phyloP scores from a whole-genome alignment of 2,888 invertebrate species.

The Cephus nigrinus region DNA sequence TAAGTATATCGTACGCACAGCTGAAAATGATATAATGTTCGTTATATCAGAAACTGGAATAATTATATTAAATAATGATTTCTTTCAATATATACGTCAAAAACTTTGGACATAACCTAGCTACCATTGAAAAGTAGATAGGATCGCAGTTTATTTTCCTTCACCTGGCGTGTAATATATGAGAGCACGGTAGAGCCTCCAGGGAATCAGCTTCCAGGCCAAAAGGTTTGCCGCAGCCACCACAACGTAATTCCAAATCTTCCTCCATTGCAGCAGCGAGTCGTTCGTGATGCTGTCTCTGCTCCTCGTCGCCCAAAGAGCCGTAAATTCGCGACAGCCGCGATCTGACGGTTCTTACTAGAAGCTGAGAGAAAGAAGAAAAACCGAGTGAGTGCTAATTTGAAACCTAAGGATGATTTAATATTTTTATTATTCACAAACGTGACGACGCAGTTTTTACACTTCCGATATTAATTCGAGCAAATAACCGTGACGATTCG shows the following conservation, averaged over 20 bases:
- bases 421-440: background rate
- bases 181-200: conserved; percentile 87
- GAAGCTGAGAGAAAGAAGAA: conserved; percentile 69
- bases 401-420: background rate
- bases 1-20: conserved; percentile 77
- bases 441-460: background rate
- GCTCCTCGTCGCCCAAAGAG: conserved; percentile 84
- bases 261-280: conserved; percentile 75
- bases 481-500: background rate
- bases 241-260: conserved; percentile 84
- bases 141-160: conserved; percentile 14
- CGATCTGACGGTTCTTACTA: conserved; percentile 82
- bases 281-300: conserved; percentile 79
- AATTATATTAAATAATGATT: background rate
- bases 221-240: conserved; percentile 83
- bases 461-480: background rate
- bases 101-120: too few relatives aligned
- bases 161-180: conserved; percentile 87
- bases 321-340: conserved; percentile 85
- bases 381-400: background rate
- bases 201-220: conserved; percentile 79
- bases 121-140: conserved; percentile 15
- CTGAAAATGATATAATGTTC: conserved; percentile 56
- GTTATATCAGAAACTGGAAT: background rate
- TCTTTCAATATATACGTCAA: background rate